Evolutionary conservation across 2,797 vertebrate species (phyloP).

Genomic region (Ispidina picta): DNA sequence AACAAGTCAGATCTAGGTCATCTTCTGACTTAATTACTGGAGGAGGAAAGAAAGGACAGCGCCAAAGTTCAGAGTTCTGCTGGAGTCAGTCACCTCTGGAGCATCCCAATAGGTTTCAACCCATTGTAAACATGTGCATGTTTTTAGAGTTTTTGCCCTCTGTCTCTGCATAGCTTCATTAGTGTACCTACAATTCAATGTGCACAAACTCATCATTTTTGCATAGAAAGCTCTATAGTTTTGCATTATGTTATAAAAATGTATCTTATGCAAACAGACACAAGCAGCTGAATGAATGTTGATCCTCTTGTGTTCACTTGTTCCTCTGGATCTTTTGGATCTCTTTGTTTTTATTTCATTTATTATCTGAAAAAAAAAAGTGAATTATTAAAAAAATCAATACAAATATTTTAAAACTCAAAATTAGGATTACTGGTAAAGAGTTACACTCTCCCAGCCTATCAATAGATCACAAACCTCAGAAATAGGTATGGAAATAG

Average conservation of each 20-base stretch:
- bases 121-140: background rate
- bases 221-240: background rate
- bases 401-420: background rate
- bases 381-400: background rate
- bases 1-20: background rate
- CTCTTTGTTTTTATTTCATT: background rate
- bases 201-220: background rate
- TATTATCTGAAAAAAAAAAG: background rate
- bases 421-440: background rate
- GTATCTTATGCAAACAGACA: background rate
- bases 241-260: background rate
- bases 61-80: background rate
- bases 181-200: background rate
- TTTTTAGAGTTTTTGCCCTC: background rate
- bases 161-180: background rate
- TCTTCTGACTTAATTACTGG: background rate
- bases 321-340: background rate
- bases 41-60: background rate
- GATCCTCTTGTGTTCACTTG: background rate
- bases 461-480: background rate
- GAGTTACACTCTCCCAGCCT: background rate
- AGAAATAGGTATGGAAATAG: background rate
- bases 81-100: background rate
- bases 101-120: background rate
- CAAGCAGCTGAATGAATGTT: background rate